Conservation (phyloP, 2,888 invertebrate species). For the Stenodera caucasica region DNA sequence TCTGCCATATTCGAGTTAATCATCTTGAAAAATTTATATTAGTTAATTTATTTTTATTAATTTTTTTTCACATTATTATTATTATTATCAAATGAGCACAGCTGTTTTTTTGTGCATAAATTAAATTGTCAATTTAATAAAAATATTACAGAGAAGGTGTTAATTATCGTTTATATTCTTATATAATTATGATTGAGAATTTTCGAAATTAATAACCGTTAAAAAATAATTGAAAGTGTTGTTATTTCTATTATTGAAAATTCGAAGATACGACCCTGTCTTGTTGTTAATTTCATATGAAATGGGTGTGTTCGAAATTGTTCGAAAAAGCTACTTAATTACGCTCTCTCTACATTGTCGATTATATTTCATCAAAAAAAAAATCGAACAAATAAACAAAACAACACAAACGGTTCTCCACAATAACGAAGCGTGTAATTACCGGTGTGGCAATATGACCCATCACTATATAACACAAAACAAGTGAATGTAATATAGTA, state of each 20-base stretch:
- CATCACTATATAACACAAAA: neutral
- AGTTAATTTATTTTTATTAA: constrained; percentile 13
- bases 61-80: constrained; percentile 16
- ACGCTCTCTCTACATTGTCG: neutral
- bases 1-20: constrained; percentile 11
- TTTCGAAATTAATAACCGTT: too few relatives aligned
- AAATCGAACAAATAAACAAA: neutral
- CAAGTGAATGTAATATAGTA: neutral
- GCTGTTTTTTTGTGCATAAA: constrained; percentile 22
- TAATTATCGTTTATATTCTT: constrained; percentile 17
- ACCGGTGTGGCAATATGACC: constrained; percentile 1
- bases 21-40: constrained; percentile 13
- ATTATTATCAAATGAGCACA: constrained; percentile 12
- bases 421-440: constrained; percentile 5
- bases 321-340: constrained; percentile 8
- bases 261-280: too few relatives aligned
- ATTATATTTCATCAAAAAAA: neutral
- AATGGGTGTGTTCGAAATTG: neutral
- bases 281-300: neutral
- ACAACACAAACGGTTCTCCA: neutral
- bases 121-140: constrained; percentile 24
- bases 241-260: too few relatives aligned
- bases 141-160: constrained; percentile 16
- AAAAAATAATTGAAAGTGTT: too few relatives aligned
- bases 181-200: too few relatives aligned